Base-by-base conservation (phyloP, 1,140 invertebrate species). In the Acromyrmex echinatior region DNA sequence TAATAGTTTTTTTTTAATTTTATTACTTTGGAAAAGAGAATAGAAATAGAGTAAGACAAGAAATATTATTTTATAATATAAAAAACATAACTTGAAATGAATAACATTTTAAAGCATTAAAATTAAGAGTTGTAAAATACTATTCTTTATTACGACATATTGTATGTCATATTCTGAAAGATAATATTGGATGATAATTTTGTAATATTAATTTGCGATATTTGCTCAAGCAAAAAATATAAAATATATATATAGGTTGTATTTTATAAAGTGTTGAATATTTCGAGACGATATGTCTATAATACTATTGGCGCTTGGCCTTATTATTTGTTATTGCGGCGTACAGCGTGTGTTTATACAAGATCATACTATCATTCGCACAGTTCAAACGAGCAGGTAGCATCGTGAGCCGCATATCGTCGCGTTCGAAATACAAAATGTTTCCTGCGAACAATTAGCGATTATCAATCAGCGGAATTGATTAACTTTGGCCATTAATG, bases 261-360 rank as follows among this genome's bases (percentile, higher is more conserved):
- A 68, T 68, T 68, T 39, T 45, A 68, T 45, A 45, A 35, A 66
- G 10, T 21, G 35, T 68, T 21, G 35, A 45, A 68, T 21, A 68
- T 68, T 68, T 45, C 5, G 10, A 66, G 10, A 66, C 31, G 12
- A 45, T 66, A 14, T 68, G 12, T 45, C 4, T 14, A 45, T 45
- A 45, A 68, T 68, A 45, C 5, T 21, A 12, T 68, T 68, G 35
- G 12, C 45, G 12, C 6, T 35, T 12, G n/a, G 2, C 2, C 51
- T 58, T 74, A 28, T 6, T 31, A 18, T 74, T 74, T 35, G 35
- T 45, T 45, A 45, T 68, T 56, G 18, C 7, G 1, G 18, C 28
- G 10, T 35, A 31, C 10, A 58, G 21, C 18, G 18, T 9, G 5
- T 74, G 28, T 74, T 74, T 74, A 56, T 56, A 31, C 51, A 56